phyloP scores from a whole-genome alignment of 2,888 invertebrate species.

The Mamestra brassicae region DNA sequence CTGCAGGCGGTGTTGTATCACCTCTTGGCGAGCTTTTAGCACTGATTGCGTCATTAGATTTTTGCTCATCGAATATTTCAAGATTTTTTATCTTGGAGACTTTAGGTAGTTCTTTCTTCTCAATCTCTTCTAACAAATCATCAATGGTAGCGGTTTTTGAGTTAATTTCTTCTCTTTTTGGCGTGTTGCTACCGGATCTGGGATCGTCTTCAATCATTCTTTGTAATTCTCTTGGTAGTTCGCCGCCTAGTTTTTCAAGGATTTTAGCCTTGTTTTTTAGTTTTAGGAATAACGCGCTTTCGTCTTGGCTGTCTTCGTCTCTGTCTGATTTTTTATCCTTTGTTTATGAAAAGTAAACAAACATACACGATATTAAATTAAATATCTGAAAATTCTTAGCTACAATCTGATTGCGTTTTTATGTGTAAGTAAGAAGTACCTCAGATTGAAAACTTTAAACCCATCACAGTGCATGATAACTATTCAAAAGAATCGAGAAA shows the following conservation, averaged over 20 bases:
- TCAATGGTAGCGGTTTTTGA: constrained; percentile 76
- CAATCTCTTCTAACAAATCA: constrained; percentile 85
- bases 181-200: constrained; percentile 73
- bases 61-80: constrained; percentile 73
- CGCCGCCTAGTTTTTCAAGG: constrained; percentile 89
- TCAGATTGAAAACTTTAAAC: constrained; percentile 90
- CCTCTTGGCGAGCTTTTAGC: constrained; percentile 73
- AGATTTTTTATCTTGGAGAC: constrained; percentile 72
- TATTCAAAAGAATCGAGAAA: constrained; percentile 70
- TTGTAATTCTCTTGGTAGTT: constrained; percentile 87
- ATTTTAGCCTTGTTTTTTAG: constrained; percentile 89
- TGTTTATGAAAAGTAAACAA: constrained; percentile 15
- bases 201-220: constrained; percentile 84
- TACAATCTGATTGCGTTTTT: background rate
- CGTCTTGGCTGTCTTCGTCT: constrained; percentile 84
- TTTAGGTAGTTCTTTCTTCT: constrained; percentile 85
- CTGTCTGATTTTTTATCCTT: constrained; percentile 69
- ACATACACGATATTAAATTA: background rate
- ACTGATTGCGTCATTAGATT: constrained; percentile 69
- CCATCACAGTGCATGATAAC: constrained; percentile 82
- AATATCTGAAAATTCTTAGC: too few relatives aligned
- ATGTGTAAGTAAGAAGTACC: constrained; percentile 56
- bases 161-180: constrained; percentile 70
- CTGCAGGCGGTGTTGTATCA: constrained; percentile 72
- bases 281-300: constrained; percentile 78